Evolutionary conservation across 37 sponge, comb jelly and placozoan genomes (phyloP), one percentile per base, ranked within the genome.

Genomic region (Beroe forskalii): DNA sequence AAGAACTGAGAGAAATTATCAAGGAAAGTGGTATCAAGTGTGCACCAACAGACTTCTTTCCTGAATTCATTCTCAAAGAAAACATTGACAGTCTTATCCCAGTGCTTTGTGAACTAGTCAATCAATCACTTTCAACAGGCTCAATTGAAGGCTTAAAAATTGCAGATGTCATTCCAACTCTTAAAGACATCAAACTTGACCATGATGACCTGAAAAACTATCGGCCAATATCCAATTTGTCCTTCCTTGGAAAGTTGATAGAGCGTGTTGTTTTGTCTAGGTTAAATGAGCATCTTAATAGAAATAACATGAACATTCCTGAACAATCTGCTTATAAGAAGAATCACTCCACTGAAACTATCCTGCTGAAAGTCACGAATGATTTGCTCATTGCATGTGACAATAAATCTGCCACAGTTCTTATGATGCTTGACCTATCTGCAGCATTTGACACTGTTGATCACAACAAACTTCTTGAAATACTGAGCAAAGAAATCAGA

Each of bases 391-490:
- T 64, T 64, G 66, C 66, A 22, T 28, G 66, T 27, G 30, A 64
- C 30, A 64, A 22, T 4, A 64, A 22, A 30, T 30, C 66, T 22
- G 66, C 66, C 25, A 64, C 66, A 8, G 66, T 64, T 8, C 30
- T 64, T 8, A 64, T 64, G 66, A 23, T 64, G 30, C 66, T 64
- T 22, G 66, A 64, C 31, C 66, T 64, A 4, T 30, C 30, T n/a
- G 66, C 66, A 30, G 66, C 66, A 30, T 64, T 64, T 64, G 66
- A 64, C 66, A 64, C 66, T 64, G 66, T 64, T n/a, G 66, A 64
- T 64, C 66, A 64, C 17, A 8, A 23, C 17, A 64, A 64, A 22
- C 25, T 64, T 22, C 66, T 22, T 64, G 25, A 23, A 22, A 64
- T 64, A 4, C 25, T 64, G 66, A 27, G 31, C 25, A 64, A 64